Percentiles rank a stretch among this genome's conserved stretches.
These are phyloP conservation scores for Seriola aureovittata DNA, from an alignment of 2,113 vertebrate genomes.

Conservation along the genomic window DNA sequence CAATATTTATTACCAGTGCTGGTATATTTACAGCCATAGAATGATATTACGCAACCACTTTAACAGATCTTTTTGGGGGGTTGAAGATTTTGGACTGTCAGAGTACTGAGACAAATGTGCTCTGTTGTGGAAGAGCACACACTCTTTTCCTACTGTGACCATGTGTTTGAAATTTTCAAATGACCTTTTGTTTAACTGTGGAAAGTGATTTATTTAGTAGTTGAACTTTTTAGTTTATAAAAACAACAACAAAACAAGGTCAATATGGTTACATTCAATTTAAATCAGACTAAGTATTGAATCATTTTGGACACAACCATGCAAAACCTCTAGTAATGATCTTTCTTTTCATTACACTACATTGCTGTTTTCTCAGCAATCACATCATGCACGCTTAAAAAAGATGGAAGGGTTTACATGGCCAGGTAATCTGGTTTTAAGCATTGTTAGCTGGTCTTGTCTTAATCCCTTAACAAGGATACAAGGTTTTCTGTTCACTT, in stretches of 20 bases:
- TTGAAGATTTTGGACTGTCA: not conserved
- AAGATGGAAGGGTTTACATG: not conserved
- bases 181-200: not conserved
- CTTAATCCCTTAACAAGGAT: slow-evolving; percentile 30
- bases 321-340: not conserved
- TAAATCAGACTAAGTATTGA: not conserved
- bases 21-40: not conserved
- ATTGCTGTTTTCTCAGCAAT: not conserved
- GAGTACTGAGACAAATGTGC: not conserved
- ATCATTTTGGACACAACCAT: not conserved
- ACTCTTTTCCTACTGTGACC: not conserved
- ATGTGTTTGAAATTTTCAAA: slow-evolving; percentile 8
- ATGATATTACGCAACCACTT: not conserved
- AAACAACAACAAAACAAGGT: not conserved
- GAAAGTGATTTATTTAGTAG: not conserved
- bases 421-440: slow-evolving; percentile 18
- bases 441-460: not conserved
- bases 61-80: not conserved
- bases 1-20: not conserved
- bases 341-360: not conserved
- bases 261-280: not conserved
- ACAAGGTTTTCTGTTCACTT: not conserved
- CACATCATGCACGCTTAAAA: not conserved
- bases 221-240: not conserved
- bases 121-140: not conserved